These are phyloP conservation scores for Achroia grisella DNA, from an alignment of 1,140 invertebrate species.

Conservation along the genomic window DNA sequence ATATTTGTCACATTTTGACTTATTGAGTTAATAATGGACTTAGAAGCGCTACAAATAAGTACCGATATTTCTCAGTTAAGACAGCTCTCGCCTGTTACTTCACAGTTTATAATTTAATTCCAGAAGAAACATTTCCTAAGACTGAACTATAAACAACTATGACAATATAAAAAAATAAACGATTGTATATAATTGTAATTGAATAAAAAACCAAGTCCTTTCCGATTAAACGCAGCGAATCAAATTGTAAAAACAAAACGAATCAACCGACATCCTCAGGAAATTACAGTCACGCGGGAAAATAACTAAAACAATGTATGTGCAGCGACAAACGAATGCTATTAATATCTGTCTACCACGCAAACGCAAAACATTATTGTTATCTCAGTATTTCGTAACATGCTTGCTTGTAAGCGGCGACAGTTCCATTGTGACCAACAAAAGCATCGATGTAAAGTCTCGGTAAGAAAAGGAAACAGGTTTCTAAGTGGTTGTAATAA, in stretches of 20 bases:
- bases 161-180: too few relatives aligned
- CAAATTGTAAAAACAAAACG: neutral
- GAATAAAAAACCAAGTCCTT: neutral
- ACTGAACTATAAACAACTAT: too few relatives aligned
- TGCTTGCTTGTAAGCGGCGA: too few relatives aligned
- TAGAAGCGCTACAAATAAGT: too few relatives aligned
- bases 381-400: too few relatives aligned
- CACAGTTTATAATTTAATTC: too few relatives aligned
- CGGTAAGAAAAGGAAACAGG: neutral
- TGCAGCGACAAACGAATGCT: slow-evolving; percentile 4
- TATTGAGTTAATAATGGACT: too few relatives aligned
- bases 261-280: neutral
- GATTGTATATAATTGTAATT: too few relatives aligned
- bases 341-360: neutral
- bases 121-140: too few relatives aligned
- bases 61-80: too few relatives aligned
- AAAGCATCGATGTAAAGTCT: slow-evolving; percentile 16
- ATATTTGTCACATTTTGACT: too few relatives aligned
- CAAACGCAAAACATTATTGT: neutral
- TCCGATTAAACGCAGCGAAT: neutral
- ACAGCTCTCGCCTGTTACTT: too few relatives aligned
- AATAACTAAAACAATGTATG: slow-evolving; percentile 9
- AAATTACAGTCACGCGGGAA: slow-evolving; percentile 3
- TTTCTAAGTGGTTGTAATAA: slow-evolving; percentile 11
- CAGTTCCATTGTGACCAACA: neutral